phyloP scores from a whole-genome alignment of 2,888 invertebrate species.

The Dioctria rufipes region DNA sequence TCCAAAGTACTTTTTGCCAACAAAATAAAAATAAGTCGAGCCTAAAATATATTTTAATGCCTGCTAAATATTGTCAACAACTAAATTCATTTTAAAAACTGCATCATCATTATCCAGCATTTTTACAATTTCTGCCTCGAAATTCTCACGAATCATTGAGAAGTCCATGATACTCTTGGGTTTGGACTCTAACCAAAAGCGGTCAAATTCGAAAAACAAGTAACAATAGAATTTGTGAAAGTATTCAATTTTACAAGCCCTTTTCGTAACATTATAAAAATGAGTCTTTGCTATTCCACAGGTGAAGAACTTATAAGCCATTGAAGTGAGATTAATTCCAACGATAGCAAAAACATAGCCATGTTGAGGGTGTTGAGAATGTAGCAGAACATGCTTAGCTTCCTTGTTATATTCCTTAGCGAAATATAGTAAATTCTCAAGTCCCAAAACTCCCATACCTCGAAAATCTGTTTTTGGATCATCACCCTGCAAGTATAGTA shows the following conservation, averaged over 20 bases:
- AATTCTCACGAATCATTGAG: conserved; percentile 87
- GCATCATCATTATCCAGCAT: conserved; percentile 80
- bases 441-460: conserved; percentile 95
- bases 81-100: conserved; percentile 85
- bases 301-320: conserved; percentile 87
- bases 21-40: neutral
- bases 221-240: conserved; percentile 97
- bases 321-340: conserved; percentile 95
- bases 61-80: conserved; percentile 79
- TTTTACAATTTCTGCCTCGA: conserved; percentile 82
- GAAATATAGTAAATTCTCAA: conserved; percentile 93
- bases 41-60: neutral
- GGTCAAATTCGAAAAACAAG: conserved; percentile 94
- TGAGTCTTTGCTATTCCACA: conserved; percentile 90
- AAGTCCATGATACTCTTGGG: conserved; percentile 98
- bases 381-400: conserved; percentile 86
- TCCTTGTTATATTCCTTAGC: conserved; percentile 85
- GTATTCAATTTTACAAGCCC: conserved; percentile 78
- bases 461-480: conserved; percentile 99
- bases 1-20: conserved; percentile 16
- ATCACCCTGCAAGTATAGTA: conserved; percentile 78
- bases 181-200: conserved; percentile 92
- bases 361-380: conserved; percentile 90
- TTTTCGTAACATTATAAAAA: conserved; percentile 86
- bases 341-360: conserved; percentile 94